Evolutionary conservation across 53 echinoderm and acorn worm species (phyloP), one percentile per base, ranked within the genome.

Genomic region (Astropecten irregularis): DNA sequence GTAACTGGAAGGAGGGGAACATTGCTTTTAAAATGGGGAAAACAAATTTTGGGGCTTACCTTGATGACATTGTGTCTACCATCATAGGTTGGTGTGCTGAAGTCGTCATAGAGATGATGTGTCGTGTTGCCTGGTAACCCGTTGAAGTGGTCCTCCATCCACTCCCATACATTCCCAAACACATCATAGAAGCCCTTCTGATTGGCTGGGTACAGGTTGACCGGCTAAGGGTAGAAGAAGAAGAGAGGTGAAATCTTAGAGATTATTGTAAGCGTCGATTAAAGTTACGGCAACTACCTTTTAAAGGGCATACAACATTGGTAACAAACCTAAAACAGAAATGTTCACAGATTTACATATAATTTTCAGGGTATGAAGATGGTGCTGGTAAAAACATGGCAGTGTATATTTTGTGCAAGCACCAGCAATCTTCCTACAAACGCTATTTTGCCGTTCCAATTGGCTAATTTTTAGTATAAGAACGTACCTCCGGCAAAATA

Each of bases 111-210:
- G 10, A 90, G 70, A 33, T 73, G 66, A 31, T 89, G 91, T 3
- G 94, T 79, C 70, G 66, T 33, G 18, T 27, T 68, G 15, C 86
- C 82, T 21, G 94, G 94, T 1, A 94, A 68, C 0, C 99, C 99
- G 65, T 97, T 97, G 49, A 94, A 97, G 49, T 94, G 82, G 34
- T 97, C 99, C 76, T 94, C 99, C 22, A 77, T 70, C 99, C 99
- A 97, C 55, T 97, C 84, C 99, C 99, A 97, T 7, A 92, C 90
- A 51, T 97, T 97, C 34, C 99, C 99, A 82, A 89, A 91, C 0
- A 92, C 94, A 48, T 97, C 99, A 57, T 94, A 83, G 60, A 97
- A 97, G 11, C 99, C 99, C 1, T 52, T 46, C 39, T 84, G 58
- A 67, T 40, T 97, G 27, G 99, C 68, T 52, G 87, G 88, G 65